Percentiles rank a stretch among this genome's conserved stretches.
Conservation (phyloP, 2,797 vertebrate genomes). For the Enteromius trimaculatus region DNA sequence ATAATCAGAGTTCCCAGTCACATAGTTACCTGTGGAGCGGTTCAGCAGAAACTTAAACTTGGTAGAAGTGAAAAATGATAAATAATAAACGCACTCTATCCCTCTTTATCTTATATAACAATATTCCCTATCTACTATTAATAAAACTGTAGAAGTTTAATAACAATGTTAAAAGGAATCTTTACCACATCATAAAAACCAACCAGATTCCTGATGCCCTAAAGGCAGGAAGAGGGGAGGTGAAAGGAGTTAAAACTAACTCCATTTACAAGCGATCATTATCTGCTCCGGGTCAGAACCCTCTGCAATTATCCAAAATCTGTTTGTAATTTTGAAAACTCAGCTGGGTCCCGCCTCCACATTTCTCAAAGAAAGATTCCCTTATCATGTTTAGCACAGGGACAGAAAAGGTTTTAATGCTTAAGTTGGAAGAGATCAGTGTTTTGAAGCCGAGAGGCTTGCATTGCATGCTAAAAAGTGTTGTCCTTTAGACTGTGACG, state of each 20-base stretch:
- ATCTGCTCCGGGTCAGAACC: conserved; percentile 56
- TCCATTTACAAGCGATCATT: conserved; percentile 48
- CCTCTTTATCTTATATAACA: conserved; percentile 38
- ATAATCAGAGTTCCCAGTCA: conserved; percentile 29
- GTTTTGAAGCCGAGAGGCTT: conserved; percentile 33
- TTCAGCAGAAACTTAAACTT: conserved; percentile 32
- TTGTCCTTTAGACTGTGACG: conserved; percentile 25
- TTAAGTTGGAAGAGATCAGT: conserved; percentile 45
- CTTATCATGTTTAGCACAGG: conserved; percentile 25
- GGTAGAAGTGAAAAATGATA: conserved; percentile 25
- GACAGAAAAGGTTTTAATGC: conserved; percentile 39
- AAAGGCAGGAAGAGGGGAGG: conserved; percentile 50
- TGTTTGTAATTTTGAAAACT: conserved; percentile 59
- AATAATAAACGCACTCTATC: conserved; percentile 26
- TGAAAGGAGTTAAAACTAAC: conserved; percentile 42
- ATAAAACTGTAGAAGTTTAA: conserved; percentile 43
- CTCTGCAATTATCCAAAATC: conserved; percentile 56
- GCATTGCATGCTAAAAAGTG: conserved; percentile 49
- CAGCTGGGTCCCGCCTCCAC: conserved; percentile 37
- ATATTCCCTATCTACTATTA: conserved; percentile 23
- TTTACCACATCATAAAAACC: conserved; percentile 25
- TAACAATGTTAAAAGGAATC: conserved; percentile 45
- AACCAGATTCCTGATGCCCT: conserved; percentile 44
- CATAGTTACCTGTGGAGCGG: conserved; percentile 37
- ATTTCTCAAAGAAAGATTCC: conserved; percentile 45